Conservation (phyloP, 2,888 invertebrate species). For the Saturnia japonica region DNA sequence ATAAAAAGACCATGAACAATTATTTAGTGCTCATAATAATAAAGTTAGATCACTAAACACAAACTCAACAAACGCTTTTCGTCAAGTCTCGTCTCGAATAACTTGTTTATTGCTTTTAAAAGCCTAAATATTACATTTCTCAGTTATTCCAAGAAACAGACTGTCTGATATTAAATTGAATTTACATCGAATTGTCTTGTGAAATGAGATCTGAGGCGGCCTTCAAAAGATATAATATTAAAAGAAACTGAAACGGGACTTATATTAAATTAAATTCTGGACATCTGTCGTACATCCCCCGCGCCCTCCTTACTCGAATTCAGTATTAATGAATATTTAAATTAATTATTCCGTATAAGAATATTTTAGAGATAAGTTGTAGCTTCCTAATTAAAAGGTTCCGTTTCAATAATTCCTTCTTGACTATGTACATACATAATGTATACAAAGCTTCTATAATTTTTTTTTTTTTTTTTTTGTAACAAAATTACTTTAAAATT, state of each 20-base stretch:
- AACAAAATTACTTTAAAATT: neutral
- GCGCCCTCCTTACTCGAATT: constrained; percentile 52
- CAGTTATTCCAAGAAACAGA: constrained; percentile 42
- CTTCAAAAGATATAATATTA: constrained; percentile 60
- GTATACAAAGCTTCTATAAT: neutral
- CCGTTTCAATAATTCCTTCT: constrained; percentile 21
- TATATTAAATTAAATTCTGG: constrained; percentile 73
- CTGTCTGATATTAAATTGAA: constrained; percentile 57
- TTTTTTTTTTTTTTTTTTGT: neutral
- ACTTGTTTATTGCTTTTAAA: constrained; percentile 48
- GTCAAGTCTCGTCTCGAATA: constrained; percentile 35
- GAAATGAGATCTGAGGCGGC: constrained; percentile 48
- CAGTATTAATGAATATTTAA: constrained; percentile 69
- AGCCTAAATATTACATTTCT: constrained; percentile 41
- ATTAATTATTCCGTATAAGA: constrained; percentile 49
- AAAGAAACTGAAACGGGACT: constrained; percentile 66
- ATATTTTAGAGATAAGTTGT: constrained; percentile 34
- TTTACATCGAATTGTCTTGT: constrained; percentile 57
- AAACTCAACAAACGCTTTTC: constrained; percentile 19
- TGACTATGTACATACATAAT: constrained; percentile 16
- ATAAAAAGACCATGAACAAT: too few species aligned
- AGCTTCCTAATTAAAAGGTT: constrained; percentile 25
- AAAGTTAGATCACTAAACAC: constrained; percentile 10
- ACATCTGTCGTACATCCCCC: constrained; percentile 70
- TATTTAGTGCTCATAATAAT: neutral